Conservation (phyloP, 2,888 invertebrate genomes). For the Troilus luridus region DNA sequence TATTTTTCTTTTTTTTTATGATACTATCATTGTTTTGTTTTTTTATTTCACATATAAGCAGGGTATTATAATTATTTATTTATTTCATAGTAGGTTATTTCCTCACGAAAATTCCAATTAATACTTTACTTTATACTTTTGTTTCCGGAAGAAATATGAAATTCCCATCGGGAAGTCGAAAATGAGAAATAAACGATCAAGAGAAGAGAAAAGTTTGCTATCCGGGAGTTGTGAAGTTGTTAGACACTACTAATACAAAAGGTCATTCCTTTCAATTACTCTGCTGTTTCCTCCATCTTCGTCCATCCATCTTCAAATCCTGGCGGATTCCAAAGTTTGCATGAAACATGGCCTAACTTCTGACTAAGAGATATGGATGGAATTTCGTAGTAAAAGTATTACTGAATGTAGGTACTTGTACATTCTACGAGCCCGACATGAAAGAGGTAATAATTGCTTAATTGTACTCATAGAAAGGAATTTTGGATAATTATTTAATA, state of each 20-base stretch:
- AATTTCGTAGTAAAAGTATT: not conserved
- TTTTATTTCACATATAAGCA: too few species aligned
- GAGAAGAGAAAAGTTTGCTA: not conserved
- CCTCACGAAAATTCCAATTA: not conserved
- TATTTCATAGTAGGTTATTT: too few species aligned
- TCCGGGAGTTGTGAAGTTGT: not conserved
- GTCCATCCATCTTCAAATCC: conserved; percentile 9
- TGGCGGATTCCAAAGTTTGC: not conserved
- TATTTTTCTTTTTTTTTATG: too few species aligned
- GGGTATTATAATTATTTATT: too few species aligned
- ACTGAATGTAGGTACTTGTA: not conserved
- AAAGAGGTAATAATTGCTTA: not conserved
- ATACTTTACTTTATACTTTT: not conserved
- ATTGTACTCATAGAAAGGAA: not conserved
- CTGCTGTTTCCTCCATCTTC: not conserved
- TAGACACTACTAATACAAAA: not conserved
- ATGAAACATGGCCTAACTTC: not conserved
- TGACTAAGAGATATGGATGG: not conserved
- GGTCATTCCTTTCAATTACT: conserved; percentile 37
- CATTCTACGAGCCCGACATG: not conserved
- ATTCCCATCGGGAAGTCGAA: not conserved
- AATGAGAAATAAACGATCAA: conserved; percentile 7
- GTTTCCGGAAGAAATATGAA: not conserved
- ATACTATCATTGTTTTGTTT: too few species aligned
- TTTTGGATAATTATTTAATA: not conserved